These are phyloP conservation scores for Thunnus thynnus DNA, from an alignment of 2,113 vertebrate species.

Conservation along the genomic window DNA sequence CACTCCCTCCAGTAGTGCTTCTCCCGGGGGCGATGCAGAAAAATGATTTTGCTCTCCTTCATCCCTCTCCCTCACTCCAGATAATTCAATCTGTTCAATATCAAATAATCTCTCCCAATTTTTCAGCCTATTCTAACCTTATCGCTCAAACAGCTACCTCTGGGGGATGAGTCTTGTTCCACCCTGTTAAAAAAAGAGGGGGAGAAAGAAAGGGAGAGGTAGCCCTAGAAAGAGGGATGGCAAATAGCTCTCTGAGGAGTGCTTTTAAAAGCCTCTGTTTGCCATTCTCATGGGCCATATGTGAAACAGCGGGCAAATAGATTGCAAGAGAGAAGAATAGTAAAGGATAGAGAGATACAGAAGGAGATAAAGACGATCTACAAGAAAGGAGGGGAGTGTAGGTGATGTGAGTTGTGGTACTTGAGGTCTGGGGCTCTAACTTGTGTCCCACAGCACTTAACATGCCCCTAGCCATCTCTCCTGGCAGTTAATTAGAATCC, in stretches of 20 bases:
- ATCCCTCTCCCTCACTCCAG: slow-evolving; percentile 65
- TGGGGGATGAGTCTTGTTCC: slow-evolving; percentile 61
- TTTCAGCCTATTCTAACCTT: slow-evolving; percentile 79
- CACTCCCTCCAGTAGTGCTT: slow-evolving; percentile 39
- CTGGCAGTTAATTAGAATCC: slow-evolving; percentile 87
- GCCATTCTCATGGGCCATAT: slow-evolving; percentile 71
- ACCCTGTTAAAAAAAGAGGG: slow-evolving; percentile 70
- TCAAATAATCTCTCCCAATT: slow-evolving; percentile 80
- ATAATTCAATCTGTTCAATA: slow-evolving; percentile 83
- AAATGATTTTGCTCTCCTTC: slow-evolving; percentile 75
- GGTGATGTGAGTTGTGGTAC: slow-evolving; percentile 57
- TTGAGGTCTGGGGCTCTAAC: slow-evolving; percentile 71
- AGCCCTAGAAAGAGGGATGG: slow-evolving; percentile 64
- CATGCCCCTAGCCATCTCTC: slow-evolving; percentile 79
- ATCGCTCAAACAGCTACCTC: slow-evolving; percentile 73
- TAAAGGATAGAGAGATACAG: slow-evolving; percentile 28
- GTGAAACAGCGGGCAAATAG: slow-evolving; percentile 66
- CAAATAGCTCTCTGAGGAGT: slow-evolving; percentile 72
- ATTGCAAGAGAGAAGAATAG: slow-evolving; percentile 53
- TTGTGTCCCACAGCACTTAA: slow-evolving; percentile 82
- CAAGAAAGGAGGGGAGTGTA: slow-evolving; percentile 12
- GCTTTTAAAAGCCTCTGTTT: slow-evolving; percentile 70
- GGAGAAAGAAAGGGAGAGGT: slow-evolving; percentile 40
- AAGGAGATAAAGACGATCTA: slow-evolving; percentile 35
- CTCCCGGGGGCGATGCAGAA: slow-evolving; percentile 60